These are phyloP conservation scores for Psittacula echo DNA, from an alignment of 2,797 vertebrate genomes.

Conservation along the genomic window DNA sequence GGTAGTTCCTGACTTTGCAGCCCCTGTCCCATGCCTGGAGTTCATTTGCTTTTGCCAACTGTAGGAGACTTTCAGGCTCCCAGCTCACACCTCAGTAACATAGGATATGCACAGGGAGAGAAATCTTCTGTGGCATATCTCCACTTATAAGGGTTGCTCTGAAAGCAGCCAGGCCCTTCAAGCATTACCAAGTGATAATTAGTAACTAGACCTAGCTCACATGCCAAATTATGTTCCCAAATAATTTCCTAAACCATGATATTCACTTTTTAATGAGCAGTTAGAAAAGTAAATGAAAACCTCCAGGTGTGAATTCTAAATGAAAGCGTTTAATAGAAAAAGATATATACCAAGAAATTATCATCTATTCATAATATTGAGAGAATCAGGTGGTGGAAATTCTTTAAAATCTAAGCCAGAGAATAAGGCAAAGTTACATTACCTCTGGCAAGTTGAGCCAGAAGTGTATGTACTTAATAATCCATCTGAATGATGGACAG, in stretches of 20 bases:
- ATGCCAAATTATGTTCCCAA: neutral
- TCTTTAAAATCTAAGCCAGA: neutral
- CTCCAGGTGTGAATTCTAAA: slow-evolving; percentile 30
- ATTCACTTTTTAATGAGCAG: neutral
- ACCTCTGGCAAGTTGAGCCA: neutral
- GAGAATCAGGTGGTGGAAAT: neutral
- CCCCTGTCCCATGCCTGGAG: neutral
- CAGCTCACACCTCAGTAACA: neutral
- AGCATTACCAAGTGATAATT: neutral
- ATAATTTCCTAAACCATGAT: neutral
- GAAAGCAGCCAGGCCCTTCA: neutral
- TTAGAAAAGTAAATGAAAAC: slow-evolving; percentile 43
- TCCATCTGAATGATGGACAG: neutral
- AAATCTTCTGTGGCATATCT: neutral
- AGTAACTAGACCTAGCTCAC: neutral
- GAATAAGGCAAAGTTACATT: neutral
- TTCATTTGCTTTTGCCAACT: neutral
- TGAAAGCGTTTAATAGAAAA: neutral
- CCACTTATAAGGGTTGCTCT: neutral
- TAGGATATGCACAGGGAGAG: neutral
- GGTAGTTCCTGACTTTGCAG: neutral
- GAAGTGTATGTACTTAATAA: neutral
- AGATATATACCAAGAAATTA: neutral
- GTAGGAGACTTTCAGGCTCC: neutral
- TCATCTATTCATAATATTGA: neutral